Base-by-base conservation (phyloP, 2,113 vertebrate species). In the Rhombomys opimus region DNA sequence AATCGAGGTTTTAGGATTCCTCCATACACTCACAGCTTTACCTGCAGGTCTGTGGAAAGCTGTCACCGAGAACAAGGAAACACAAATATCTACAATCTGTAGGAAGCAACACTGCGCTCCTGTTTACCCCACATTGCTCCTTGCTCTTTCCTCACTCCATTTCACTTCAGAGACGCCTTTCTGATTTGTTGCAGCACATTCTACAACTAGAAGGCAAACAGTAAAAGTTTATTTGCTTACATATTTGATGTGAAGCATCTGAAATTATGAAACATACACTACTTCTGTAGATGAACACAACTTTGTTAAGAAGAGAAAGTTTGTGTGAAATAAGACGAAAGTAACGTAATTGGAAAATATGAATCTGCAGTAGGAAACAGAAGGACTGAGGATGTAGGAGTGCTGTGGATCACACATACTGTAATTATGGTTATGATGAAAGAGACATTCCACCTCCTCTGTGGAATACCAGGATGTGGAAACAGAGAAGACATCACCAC, bases 251-350 rank as follows among this genome's bases (percentile, higher is more conserved):
- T 52, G 30, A 65, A 65, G 12, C 25, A 87, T 17, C 57, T 13
- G 30, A 23, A 72, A 14, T 7, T 88, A 57, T 10, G 65, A 91
- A 92, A 80, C 32, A 67, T 9, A 23, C 14, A 23, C 5, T 1
- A 50, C 30, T 78, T 32, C 78, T 85, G 46, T 89, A 75, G 20
- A 22, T 81, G 15, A 84, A 76, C 91, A 65, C 67, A 50, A 61
- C n/a, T 15, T 75, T 67, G 81, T 27, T 81, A 30, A 93, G 27
- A 84, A 91, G 61, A 92, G n/a, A 46, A 82, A 77, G 70, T 15
- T 10, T 70, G 1, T 38, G 50, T 84, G 13, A 54, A 96, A 89
- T 85, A 90, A 92, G 73, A 57, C 59, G 6, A 68, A 89, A 73
- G 9, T 90, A 17, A 75, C 32, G 30, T 80, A 92, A 77, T 82